Percentiles rank a stretch among this genome's conserved stretches.
phyloP scores from a whole-genome alignment of 2,888 invertebrate genomes.

The Limenitis arthemis region DNA sequence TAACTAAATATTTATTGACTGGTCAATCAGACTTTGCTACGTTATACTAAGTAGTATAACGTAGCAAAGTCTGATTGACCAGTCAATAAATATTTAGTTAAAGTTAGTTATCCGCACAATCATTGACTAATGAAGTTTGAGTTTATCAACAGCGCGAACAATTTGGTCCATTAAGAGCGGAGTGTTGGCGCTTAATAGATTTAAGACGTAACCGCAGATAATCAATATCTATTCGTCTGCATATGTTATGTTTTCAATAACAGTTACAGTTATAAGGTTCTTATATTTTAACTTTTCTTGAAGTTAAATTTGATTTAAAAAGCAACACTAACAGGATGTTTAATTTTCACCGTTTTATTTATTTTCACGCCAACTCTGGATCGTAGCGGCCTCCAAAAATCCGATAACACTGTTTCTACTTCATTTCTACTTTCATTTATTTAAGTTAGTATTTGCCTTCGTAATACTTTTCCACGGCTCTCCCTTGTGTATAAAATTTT shows the following conservation, averaged over 20 bases:
- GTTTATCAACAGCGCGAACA: background rate
- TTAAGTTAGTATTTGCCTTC: slow-evolving; percentile 1
- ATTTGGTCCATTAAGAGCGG: background rate
- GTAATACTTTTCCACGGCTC: slow-evolving; percentile 1
- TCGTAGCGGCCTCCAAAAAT: background rate
- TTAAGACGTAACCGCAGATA: background rate
- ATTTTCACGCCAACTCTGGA: too few relatives aligned
- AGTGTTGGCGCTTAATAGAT: background rate
- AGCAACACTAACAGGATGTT: too few relatives aligned
- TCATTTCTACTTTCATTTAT: slow-evolving; percentile 9
- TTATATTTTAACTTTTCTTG: background rate
- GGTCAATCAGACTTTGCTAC: too few relatives aligned
- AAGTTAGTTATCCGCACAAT: too few relatives aligned
- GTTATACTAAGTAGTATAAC: too few relatives aligned
- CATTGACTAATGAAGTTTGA: too few relatives aligned
- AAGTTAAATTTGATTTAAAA: background rate
- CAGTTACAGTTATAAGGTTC: too few relatives aligned
- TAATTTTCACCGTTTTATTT: too few relatives aligned
- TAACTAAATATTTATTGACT: too few relatives aligned
- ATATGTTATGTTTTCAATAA: too few relatives aligned
- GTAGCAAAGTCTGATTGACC: too few relatives aligned
- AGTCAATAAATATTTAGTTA: too few relatives aligned
- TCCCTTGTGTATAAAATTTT: background rate
- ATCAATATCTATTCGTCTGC: background rate
- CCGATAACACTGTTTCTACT: slow-evolving; percentile 6